Evolutionary conservation across 2,113 vertebrate genomes (phyloP), one percentile per base, ranked within the genome.

Genomic region (Poeciliopsis retropinna): DNA sequence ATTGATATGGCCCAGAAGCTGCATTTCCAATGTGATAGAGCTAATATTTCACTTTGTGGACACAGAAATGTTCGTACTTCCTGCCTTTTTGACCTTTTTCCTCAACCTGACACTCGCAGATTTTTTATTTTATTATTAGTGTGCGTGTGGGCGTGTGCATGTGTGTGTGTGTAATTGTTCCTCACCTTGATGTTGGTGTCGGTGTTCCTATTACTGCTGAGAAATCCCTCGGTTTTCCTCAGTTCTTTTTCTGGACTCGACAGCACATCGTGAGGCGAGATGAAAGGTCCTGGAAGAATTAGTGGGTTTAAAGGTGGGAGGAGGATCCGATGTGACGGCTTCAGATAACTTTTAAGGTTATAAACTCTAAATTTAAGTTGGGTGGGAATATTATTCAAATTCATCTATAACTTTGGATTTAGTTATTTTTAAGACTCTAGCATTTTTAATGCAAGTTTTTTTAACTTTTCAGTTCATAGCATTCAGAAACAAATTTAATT

Each of bases 1-100:
- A 78, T 60, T 75, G 80, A 91, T 91, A 34, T 64, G 76, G 22
- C 91, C 88, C 71, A 85, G 81, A 92, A 93, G 63, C 92, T 32
- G 57, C 91, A 91, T 87, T 47, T 86, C 87, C 12, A 90, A 54
- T 63, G 68, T 80, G 15, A 39, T 70, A 60, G 87, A 93, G 72
- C 39, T 39, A 31, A 60, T 41, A 54, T 57, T 57, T 91, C 80
- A 32, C 67, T 68, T 60, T 61, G 67, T 5, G 62, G 29, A 47
- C 63, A 57, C 29, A 4, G 71, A 74, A 54, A 41, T 28, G 57
- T 64, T 79, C 3, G 30, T 39, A 27, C 32, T 72, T 72, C 61
- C 61, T 2, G 63, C 64, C 73, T 77, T 84, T 54, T 75, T 82
- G 11, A 71, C 70, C 41, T 76, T 80, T 67, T 73, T 81, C 41